phyloP scores from a whole-genome alignment of 2,113 vertebrate genomes.

The Gopherus flavomarginatus region DNA sequence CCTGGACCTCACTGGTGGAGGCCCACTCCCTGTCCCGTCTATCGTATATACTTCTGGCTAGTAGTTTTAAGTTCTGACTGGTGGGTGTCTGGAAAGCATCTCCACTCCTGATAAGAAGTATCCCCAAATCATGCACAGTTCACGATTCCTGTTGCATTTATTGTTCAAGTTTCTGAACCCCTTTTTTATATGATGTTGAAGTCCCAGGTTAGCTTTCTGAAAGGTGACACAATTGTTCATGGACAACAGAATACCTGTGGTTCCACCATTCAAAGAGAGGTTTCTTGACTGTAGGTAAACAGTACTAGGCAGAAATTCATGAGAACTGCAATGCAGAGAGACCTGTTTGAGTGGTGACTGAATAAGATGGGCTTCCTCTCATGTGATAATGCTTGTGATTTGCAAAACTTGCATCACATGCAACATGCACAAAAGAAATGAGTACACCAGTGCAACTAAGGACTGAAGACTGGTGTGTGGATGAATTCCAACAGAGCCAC shows the following conservation, averaged over 20 bases:
- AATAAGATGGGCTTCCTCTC: neutral
- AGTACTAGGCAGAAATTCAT: neutral
- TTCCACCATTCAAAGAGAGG: neutral
- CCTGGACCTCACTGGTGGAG: neutral
- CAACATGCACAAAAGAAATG: neutral
- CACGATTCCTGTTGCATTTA: neutral
- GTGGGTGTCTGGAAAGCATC: neutral
- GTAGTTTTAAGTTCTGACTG: neutral
- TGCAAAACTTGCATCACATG: neutral
- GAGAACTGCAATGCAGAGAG: neutral
- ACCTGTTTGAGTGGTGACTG: neutral
- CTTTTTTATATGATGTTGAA: rapidly evolving
- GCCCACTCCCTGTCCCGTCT: neutral
- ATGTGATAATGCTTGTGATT: neutral
- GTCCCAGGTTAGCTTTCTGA: neutral
- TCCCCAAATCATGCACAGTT: neutral
- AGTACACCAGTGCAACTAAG: neutral
- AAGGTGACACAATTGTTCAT: neutral
- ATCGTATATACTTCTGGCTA: neutral
- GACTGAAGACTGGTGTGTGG: neutral
- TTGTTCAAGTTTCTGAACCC: neutral
- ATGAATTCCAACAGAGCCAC: neutral
- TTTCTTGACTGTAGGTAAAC: neutral
- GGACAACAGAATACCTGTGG: neutral
- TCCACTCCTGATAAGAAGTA: neutral